Base-by-base conservation (phyloP, 2,888 invertebrate species). In the Leistus spinibarbis region DNA sequence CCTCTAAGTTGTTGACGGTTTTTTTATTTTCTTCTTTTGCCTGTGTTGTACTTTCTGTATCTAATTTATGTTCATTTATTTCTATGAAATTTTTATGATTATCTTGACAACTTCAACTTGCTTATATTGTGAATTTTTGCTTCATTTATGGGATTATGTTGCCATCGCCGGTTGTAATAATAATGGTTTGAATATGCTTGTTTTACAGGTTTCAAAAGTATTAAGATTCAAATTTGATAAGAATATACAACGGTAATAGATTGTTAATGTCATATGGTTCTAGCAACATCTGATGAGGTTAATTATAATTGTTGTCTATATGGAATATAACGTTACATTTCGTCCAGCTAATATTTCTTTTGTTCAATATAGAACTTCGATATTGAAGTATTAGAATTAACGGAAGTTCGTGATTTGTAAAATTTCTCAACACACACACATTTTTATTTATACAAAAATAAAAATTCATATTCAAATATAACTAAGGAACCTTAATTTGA, bases 21-120 rank as follows among this genome's bases (percentile, higher is more conserved):
- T 40, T 40, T 40, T 70, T 63, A 69, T 71, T 64, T 23, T 63
- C 19, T 71, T 63, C 53, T 71, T 71, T 64, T 19, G 7, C 10
- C 23, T 23, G 24, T 66, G 66, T 71, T 24, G 40, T 17, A 64
- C 23, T 23, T 71, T 71, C 62, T 71, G 60, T 56, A 22, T 64
- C 64, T 64, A 64, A 64, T 64, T 64, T 64, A 64, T 64, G 60
- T 60, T 60, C 17, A 19, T 60, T 0, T 60, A 19, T 60, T 16
- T 60, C 20, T 60, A 22, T 60, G 60, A 60, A 60, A 22, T 60
- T 60, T 60, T 60, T 60, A 60, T 60, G 17, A 19, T 60, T 60
- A 60, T 22, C 19, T 17, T 60, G 60, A 19, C 3, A 60, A 60
- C 20, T 60, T 60, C 19, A 17, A 13, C 13, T 40, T 40, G 10